Conservation (phyloP, 2,113 vertebrate genomes). For the Sminthopsis crassicaudata region DNA sequence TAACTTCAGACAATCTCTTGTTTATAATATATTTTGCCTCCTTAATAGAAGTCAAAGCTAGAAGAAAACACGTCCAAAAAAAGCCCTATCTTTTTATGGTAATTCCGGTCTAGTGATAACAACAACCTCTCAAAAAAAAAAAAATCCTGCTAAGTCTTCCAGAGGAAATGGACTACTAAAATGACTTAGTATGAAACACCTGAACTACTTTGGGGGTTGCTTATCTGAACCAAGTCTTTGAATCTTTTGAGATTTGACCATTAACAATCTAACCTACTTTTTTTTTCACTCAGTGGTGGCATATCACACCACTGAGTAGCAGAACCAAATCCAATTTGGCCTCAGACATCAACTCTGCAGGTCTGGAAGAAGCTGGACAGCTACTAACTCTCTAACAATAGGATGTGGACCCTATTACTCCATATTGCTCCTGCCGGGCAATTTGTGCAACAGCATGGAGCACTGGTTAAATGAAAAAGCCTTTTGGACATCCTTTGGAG, state of each 20-base stretch:
- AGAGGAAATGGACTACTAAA: neutral
- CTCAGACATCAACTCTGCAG: neutral
- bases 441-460: conserved; percentile 70
- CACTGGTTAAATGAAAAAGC: conserved; percentile 70
- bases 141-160: conserved; percentile 29
- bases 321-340: conserved; percentile 21
- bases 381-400: conserved; percentile 57
- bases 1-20: neutral
- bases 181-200: conserved; percentile 35
- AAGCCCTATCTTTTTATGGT: neutral
- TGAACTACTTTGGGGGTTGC: neutral
- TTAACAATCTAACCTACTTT: conserved; percentile 50
- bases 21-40: neutral
- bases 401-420: conserved; percentile 16
- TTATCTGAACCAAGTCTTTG: conserved; percentile 18
- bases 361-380: conserved; percentile 28
- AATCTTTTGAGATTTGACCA: neutral
- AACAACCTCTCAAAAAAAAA: neutral
- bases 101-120: conserved; percentile 25
- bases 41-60: conserved; percentile 8
- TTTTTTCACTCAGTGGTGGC: conserved; percentile 45
- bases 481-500: conserved; percentile 58
- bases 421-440: conserved; percentile 50
- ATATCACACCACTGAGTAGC: conserved; percentile 24
- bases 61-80: neutral